Evolutionary conservation across 2,797 vertebrate genomes (phyloP), one percentile per base, ranked within the genome.

Genomic region (Acanthurus tractus): DNA sequence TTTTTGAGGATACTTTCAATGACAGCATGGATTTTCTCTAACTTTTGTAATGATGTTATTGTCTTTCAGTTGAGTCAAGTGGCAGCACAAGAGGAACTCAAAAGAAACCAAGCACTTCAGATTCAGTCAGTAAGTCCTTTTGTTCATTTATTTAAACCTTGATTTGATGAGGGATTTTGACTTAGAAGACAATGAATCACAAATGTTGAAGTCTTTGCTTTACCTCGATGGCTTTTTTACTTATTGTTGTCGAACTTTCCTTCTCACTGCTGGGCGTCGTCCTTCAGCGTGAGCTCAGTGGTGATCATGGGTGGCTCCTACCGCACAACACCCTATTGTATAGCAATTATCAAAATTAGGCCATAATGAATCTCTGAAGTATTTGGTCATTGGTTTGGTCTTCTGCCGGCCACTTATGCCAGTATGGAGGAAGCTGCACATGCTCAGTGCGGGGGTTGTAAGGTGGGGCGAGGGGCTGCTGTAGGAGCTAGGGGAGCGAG

Each of bases 1-100:
- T 53, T 57, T 20, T 8, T 36, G 3, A 53, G 38, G 44, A 63
- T 52, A 14, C 36, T 65, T 69, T 64, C 8, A 20, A 20, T 22
- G 50, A 34, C 36, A 56, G 23, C 17, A 54, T 22, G 2, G 5
- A 50, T 36, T 6, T 9, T 14, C 9, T 23, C 4, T 57, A 20
- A 56, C 63, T 38, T 12, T 18, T 8, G 4, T 25, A 3, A 44
- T 59, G 68, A 10, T 78, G 23, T 69, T 65, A 17, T 74, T 75
- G n/a, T 70, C 12, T 80, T 87, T 61, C 81, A 96, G 95, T 96
- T 34, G 92, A 96, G 71, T 93, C 94, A 0, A 90, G 88, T 48
- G 81, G 89, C 23, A 49, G 55, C 67, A 50, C 46, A 1, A 85
- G 89, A 75, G 91, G 64, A 76, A 6, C 83, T 2, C 20, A 87